phyloP scores from a whole-genome alignment of 2,797 vertebrate species.

The Spea hammondii region DNA sequence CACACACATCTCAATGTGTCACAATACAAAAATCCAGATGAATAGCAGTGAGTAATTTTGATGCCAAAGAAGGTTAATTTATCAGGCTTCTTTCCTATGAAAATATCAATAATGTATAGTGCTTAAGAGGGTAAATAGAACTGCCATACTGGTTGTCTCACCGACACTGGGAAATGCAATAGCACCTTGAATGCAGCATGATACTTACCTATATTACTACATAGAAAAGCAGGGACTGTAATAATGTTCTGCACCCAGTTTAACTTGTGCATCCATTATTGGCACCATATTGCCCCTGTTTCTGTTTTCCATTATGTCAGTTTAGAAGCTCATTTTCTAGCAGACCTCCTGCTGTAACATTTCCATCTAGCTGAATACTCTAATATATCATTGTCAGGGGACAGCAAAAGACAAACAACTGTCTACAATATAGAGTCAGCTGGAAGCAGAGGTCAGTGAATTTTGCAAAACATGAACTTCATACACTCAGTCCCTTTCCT shows the following conservation, averaged over 20 bases:
- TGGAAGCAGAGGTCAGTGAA: constrained; percentile 29
- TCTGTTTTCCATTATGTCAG: not conserved
- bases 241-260: not conserved
- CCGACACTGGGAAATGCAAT: too few relatives aligned
- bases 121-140: too few relatives aligned
- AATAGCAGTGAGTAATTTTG: too few relatives aligned
- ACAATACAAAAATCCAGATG: too few relatives aligned
- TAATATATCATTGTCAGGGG: constrained; percentile 8
- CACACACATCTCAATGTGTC: too few relatives aligned
- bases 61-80: too few relatives aligned
- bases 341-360: not conserved
- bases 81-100: too few relatives aligned
- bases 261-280: not conserved
- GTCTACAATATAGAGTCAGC: constrained; percentile 12
- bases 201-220: not conserved
- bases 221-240: not conserved
- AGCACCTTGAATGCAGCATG: too few relatives aligned
- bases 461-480: constrained; percentile 38
- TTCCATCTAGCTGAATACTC: not conserved
- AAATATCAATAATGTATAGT: too few relatives aligned
- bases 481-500: constrained; percentile 11
- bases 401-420: constrained; percentile 33
- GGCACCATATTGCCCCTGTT: not conserved
- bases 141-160: too few relatives aligned
- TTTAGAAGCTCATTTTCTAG: not conserved